Conservation (phyloP, 2,113 vertebrate genomes). For the Pongo abelii region DNA sequence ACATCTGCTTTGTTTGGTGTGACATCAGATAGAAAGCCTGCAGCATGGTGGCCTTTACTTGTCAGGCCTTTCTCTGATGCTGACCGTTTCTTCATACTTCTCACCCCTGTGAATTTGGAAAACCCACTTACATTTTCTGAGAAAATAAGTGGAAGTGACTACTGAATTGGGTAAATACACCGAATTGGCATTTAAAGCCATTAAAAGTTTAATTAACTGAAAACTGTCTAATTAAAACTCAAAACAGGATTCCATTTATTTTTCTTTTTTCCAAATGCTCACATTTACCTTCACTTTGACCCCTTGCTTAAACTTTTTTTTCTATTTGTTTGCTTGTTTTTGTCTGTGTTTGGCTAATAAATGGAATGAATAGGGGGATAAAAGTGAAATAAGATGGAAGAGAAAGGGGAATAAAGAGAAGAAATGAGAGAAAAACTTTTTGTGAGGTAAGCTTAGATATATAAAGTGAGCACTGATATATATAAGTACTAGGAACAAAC, state of each 20-base stretch:
- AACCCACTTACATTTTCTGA: background rate
- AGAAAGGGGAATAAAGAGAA: background rate
- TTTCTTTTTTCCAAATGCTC: background rate
- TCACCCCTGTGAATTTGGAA: background rate
- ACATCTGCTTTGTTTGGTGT: background rate
- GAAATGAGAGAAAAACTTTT: background rate
- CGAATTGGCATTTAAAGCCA: background rate
- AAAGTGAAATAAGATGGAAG: background rate
- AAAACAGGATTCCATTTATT: background rate
- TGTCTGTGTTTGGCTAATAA: background rate
- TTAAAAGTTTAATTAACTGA: background rate
- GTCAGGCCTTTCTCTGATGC: background rate
- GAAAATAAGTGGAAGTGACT: background rate
- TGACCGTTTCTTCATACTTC: background rate
- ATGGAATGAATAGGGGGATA: background rate
- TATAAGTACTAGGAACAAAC: background rate
- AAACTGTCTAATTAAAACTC: background rate
- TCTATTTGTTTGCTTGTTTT: background rate
- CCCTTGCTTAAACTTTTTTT: background rate
- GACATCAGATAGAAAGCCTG: background rate
- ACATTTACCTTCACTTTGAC: background rate
- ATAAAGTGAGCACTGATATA: background rate
- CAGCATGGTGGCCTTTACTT: fast-evolving
- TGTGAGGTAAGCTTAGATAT: background rate
- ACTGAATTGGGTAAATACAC: background rate